Evolutionary conservation across 2,888 invertebrate genomes (phyloP), one percentile per base, ranked within the genome.

Genomic region (Litoditis marina): DNA sequence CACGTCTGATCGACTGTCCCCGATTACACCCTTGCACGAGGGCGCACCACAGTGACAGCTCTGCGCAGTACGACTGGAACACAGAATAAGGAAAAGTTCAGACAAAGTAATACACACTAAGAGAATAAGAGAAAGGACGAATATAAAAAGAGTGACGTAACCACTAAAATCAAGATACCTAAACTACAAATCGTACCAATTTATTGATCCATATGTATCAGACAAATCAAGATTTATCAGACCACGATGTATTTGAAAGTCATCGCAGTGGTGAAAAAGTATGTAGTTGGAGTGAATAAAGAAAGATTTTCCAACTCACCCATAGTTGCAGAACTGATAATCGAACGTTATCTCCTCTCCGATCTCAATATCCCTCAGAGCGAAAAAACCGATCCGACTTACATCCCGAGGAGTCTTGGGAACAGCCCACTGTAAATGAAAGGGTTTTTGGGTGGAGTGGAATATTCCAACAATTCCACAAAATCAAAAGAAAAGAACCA

Each of bases 321-420:
- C 95, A 86, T 94, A 95, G 81, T 93, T 88, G 84, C 96, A 92
- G 85, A 95, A 94, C 85, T 94, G 91, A 84, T 99, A 99, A 84
- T 99, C 95, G 85, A 99, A 98, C 0, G 95, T 96, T 56, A 99
- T 90, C 85, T 99, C 98, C 84, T 96, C 94, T 0, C 92, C 92
- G 0, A 89, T 88, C 54, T 87, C 84, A 63, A 99, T 91, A 32
- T 89, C 88, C 71, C 90, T 87, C 67, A 89, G 90, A 74, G 94
- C 91, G 85, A 98, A 99, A 86, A 99, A 98, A 0, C 98, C 98
- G 78, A 98, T 92, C 16, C 76, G 61, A 55, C 57, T 66, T 13
- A 68, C 64, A 27, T 66, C 68, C n/a, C 66, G 62, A 1, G 69
- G 69, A 2, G 66, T 73, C 52, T 54, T 62, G 7, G 73, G 69